These are phyloP conservation scores for Synergus gifuensis DNA, from an alignment of 2,888 invertebrate genomes.

Conservation along the genomic window DNA sequence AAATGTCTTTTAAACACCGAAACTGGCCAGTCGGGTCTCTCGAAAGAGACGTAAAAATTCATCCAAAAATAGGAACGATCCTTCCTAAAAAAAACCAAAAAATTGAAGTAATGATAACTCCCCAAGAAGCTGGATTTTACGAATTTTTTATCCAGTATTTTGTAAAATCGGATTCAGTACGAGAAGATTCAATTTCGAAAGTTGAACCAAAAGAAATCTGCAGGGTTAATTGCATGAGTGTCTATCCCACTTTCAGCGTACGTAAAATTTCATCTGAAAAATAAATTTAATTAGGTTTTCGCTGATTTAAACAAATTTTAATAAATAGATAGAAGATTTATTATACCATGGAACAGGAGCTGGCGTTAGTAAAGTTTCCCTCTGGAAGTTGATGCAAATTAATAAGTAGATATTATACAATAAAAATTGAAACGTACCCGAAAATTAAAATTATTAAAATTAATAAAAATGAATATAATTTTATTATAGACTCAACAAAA, in stretches of 20 bases:
- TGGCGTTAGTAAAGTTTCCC: constrained; percentile 69
- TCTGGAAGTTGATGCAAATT: constrained; percentile 76
- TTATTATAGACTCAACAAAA: constrained; percentile 67
- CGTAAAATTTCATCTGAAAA: constrained; percentile 7
- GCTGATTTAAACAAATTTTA: constrained; percentile 4
- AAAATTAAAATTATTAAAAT: background rate
- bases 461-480: background rate
- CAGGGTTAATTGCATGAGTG: constrained; percentile 67
- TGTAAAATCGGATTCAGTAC: constrained; percentile 62
- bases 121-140: constrained; percentile 68
- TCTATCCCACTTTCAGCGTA: constrained; percentile 74
- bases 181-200: constrained; percentile 52
- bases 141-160: constrained; percentile 71
- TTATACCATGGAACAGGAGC: constrained; percentile 63
- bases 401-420: constrained; percentile 68
- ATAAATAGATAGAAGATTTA: constrained; percentile 73
- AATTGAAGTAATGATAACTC: constrained; percentile 68
- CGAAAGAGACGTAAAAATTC: constrained; percentile 60
- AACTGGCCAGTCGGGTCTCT: constrained; percentile 55
- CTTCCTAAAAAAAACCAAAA: constrained; percentile 64
- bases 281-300: background rate
- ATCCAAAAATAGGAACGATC: constrained; percentile 64
- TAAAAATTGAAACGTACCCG: background rate
- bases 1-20: constrained; percentile 60
- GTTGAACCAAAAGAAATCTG: constrained; percentile 60